phyloP scores from a whole-genome alignment of 2,888 invertebrate genomes.

The Ormyrus labotus region DNA sequence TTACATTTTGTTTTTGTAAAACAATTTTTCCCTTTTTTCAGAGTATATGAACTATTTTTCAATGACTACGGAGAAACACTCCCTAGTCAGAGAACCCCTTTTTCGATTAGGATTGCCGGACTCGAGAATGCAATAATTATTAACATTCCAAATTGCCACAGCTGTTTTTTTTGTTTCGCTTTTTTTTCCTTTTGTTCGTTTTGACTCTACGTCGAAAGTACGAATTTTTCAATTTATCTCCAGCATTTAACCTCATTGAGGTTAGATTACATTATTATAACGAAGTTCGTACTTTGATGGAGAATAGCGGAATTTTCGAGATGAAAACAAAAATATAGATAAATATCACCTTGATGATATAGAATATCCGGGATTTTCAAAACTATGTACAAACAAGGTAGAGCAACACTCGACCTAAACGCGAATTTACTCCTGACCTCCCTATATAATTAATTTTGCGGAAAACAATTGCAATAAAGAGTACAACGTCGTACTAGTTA shows the following conservation, averaged over 20 bases:
- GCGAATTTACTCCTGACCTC: constrained; percentile 30
- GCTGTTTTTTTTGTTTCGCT: constrained; percentile 37
- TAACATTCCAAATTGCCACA: constrained; percentile 52
- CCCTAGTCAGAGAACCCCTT: constrained; percentile 10
- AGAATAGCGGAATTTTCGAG: constrained; percentile 49
- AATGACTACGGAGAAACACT: constrained; percentile 55
- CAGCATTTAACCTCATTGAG: constrained; percentile 54
- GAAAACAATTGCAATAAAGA: constrained; percentile 50
- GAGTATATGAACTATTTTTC: constrained; percentile 60
- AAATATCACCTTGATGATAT: constrained; percentile 58
- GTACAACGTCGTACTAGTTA: constrained; percentile 52
- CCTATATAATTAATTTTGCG: constrained; percentile 50
- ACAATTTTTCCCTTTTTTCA: constrained; percentile 60
- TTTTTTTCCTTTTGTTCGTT: constrained; percentile 39
- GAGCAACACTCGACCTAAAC: constrained; percentile 50
- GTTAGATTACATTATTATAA: constrained; percentile 28
- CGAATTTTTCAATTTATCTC: constrained; percentile 49
- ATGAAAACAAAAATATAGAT: constrained; percentile 53
- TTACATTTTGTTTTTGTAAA: constrained; percentile 66
- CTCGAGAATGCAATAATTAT: constrained; percentile 46
- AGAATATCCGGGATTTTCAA: constrained; percentile 45
- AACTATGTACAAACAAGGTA: constrained; percentile 55
- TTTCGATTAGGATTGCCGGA: constrained; percentile 32
- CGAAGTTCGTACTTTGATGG: constrained; percentile 45
- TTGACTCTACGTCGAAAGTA: constrained; percentile 46